Percentiles rank a stretch among this genome's conserved stretches.
Evolutionary conservation across 2,113 vertebrate species (phyloP).

Genomic region (Ailurus styani): DNA sequence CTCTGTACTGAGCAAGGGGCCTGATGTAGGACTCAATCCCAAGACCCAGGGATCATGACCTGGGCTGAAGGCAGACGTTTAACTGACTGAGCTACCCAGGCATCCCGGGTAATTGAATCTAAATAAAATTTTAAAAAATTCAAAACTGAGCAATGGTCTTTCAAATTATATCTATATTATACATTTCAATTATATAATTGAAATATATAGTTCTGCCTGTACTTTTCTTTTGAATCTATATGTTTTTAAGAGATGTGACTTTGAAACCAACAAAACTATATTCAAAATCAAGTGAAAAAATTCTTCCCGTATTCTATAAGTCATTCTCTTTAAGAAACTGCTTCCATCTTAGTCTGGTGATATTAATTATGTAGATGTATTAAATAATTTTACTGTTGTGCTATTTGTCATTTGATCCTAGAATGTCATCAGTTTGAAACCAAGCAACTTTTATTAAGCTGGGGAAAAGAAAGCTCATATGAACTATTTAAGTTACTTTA

Average conservation of each 20-base stretch:
- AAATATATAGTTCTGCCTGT: neutral
- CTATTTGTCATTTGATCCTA: neutral
- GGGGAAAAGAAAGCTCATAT: neutral
- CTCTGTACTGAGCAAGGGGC: neutral
- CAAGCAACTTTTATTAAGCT: neutral
- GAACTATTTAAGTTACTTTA: neutral
- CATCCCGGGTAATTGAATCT: neutral
- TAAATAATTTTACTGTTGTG: neutral
- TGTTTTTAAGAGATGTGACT: neutral
- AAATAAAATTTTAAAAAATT: neutral
- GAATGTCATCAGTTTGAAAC: neutral
- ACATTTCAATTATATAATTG: neutral
- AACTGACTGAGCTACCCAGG: neutral
- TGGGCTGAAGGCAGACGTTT: neutral
- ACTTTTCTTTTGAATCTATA: neutral
- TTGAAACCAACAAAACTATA: neutral
- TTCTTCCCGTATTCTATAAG: neutral
- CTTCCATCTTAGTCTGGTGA: neutral
- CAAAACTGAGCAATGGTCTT: neutral
- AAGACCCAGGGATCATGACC: neutral
- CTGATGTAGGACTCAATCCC: neutral
- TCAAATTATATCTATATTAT: neutral
- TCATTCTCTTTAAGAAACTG: neutral
- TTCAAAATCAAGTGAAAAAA: neutral
- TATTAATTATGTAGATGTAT: neutral